Base-by-base conservation (phyloP, 2,113 vertebrate species). In the Alethe castanea region DNA sequence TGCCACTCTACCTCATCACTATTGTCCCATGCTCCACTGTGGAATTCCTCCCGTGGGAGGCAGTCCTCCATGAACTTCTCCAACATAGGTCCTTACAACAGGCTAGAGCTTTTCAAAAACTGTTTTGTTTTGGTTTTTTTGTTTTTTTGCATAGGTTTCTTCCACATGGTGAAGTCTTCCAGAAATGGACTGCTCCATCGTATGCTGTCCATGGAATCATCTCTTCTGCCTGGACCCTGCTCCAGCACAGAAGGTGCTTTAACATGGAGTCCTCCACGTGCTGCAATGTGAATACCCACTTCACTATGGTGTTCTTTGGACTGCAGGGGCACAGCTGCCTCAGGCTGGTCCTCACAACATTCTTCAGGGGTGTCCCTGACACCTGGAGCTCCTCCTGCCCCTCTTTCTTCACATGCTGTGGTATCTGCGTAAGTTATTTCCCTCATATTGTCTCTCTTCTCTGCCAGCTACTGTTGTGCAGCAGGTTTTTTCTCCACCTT, bases 131-230 rank as follows among this genome's bases (percentile, higher is more conserved):
- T 35, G 35, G 35, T 35, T 35, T 35, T 35, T 35, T 35, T 35
- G 8, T 36, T 36, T 57, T 36, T 36, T 40, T 40, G 2, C 35
- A 62, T 0, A 1, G 3, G 8, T 19, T 24, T 42, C 17, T 56
- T 64, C 29, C 19, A 33, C 8, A 8, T 12, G 4, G 12, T 50
- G 5, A n/a, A 26, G 25, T 36, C 25, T 9, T 80, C 6, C 31
- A 57, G 31, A 14, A 44, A 31, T 22, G 13, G 59, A 24, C 22
- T 57, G 12, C 9, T 44, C 4, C 20, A 65, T 22, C 0, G 0
- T 11, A 22, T 0, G 1, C 26, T 19, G 5, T 19, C 25, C 14
- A 13, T 33, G 26, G 26, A 80, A 18, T 44, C 18, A 35, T 19
- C 19, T 50, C 14, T 19, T 35, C 50, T 57, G 8, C 17, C 31